Conservation (phyloP, 2,888 invertebrate genomes). For the Entomobrya multifasciata region DNA sequence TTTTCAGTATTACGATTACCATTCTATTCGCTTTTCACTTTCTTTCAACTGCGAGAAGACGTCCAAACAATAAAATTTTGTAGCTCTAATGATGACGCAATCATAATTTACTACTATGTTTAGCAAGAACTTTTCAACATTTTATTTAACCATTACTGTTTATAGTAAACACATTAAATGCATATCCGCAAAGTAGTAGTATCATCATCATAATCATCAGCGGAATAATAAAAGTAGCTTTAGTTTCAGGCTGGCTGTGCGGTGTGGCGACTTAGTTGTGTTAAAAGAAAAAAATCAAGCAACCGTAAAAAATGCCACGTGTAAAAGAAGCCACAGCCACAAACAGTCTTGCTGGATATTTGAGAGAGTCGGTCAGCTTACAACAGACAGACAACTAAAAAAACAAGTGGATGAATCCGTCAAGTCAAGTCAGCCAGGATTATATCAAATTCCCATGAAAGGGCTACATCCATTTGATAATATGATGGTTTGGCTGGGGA, state of each 20-base stretch:
- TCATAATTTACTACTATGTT: constrained; percentile 65
- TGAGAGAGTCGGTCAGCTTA: constrained; percentile 29
- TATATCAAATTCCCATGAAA: constrained; percentile 71
- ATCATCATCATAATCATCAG: neutral
- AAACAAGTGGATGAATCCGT: constrained; percentile 10
- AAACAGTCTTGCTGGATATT: too few species aligned
- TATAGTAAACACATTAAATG: neutral
- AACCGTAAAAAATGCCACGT: constrained; percentile 71
- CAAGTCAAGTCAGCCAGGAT: constrained; percentile 57
- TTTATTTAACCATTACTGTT: constrained; percentile 4
- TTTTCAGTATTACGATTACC: neutral
- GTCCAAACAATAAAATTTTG: constrained; percentile 16
- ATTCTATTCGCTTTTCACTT: neutral
- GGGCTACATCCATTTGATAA: constrained; percentile 63
- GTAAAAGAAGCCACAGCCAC: constrained; percentile 45
- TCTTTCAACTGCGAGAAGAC: constrained; percentile 11
- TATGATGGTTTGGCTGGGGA: too few species aligned
- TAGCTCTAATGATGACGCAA: constrained; percentile 66
- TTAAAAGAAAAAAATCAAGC: constrained; percentile 29
- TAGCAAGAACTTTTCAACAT: too few species aligned
- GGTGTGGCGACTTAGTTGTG: constrained; percentile 48
- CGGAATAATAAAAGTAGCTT: constrained; percentile 10
- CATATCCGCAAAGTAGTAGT: too few species aligned
- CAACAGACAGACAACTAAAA: constrained; percentile 10
- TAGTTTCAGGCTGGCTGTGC: constrained; percentile 27